Evolutionary conservation across 2,888 invertebrate genomes (phyloP).

Genomic region (Andrena camellia): DNA sequence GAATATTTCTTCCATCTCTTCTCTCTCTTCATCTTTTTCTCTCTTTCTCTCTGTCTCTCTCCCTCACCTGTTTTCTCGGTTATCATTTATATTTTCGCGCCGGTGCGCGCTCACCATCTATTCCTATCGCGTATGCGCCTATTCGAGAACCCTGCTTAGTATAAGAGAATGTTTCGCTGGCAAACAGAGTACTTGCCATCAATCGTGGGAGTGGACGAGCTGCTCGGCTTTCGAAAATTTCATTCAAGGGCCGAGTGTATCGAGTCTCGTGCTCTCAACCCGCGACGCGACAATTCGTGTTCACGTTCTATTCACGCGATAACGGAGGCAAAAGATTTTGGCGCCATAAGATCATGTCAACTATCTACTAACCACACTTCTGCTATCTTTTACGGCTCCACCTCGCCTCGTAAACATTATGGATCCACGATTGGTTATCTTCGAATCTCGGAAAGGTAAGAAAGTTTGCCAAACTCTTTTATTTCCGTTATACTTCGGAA

Average conservation of each 20-base stretch:
- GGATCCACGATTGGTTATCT: too few species aligned
- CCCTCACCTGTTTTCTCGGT: background rate
- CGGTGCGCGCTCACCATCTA: conserved; percentile 4
- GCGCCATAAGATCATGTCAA: too few species aligned
- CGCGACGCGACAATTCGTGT: conserved; percentile 17
- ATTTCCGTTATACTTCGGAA: conserved; percentile 1
- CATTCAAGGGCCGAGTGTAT: background rate
- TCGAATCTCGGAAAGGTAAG: background rate
- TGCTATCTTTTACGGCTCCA: too few species aligned
- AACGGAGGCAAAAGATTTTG: background rate
- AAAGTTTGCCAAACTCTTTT: background rate
- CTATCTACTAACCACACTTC: too few species aligned
- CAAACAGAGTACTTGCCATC: conserved; percentile 19
- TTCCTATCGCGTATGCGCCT: conserved; percentile 25
- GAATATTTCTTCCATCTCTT: conserved; percentile 65
- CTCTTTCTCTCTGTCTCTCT: conserved; percentile 3
- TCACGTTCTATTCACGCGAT: conserved; percentile 5
- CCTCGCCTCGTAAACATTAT: too few species aligned
- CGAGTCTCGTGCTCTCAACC: background rate
- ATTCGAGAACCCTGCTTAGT: conserved; percentile 57
- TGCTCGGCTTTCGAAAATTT: background rate
- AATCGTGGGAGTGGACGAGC: background rate
- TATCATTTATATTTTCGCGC: conserved; percentile 20
- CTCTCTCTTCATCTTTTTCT: conserved; percentile 23
- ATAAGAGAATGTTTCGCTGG: conserved; percentile 25